Base-by-base conservation (phyloP, 2,888 invertebrate genomes). In the Syritta pipiens region DNA sequence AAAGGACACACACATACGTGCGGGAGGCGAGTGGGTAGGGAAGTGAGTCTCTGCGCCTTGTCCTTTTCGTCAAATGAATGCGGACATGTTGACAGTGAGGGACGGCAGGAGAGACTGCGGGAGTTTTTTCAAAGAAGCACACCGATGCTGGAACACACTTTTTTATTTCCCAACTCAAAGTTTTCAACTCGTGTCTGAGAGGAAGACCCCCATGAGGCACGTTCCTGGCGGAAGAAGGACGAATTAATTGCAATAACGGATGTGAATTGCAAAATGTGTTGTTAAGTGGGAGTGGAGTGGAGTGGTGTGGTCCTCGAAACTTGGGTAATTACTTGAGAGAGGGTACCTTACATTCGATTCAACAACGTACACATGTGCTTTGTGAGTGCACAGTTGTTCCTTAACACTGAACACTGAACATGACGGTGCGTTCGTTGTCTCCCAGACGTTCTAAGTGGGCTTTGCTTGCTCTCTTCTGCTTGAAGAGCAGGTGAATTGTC, bases 211-310 rank as follows among this genome's bases (percentile, higher is more conserved):
- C 68, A 53, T 37, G 37, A 62, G 60, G 44, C 42, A 37, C 35
- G 49, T 79, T 67, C 46, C 14, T 51, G 57, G 62, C 49, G 74
- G 62, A 79, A 68, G 74, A 62, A 53, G 55, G 62, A 68, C 62
- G 62, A 79, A 79, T 72, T 79, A 79, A 79, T 79, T 79, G 79
- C 79, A 79, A 79, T 79, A 79, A 79, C 79, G 79, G 67, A 79
- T 74, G 79, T 68, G 74, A 79, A 79, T 67, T 74, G 79, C 79
- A 79, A 79, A 74, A 55, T 67, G 74, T 79, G 72, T 79, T 79
- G 46, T 74, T 60, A 68, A 79, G 74, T 68, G 55, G 49, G 24
- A 63, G 10, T 14, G 10, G 17, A 17, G 14, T 14, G 37, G 37
- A 4, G 37, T 17, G 22, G 17, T 40, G 17, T 57, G 14, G 26